Evolutionary conservation across 2,113 vertebrate genomes (phyloP), one percentile per base, ranked within the genome.

Genomic region (Lophochroa leadbeateri): DNA sequence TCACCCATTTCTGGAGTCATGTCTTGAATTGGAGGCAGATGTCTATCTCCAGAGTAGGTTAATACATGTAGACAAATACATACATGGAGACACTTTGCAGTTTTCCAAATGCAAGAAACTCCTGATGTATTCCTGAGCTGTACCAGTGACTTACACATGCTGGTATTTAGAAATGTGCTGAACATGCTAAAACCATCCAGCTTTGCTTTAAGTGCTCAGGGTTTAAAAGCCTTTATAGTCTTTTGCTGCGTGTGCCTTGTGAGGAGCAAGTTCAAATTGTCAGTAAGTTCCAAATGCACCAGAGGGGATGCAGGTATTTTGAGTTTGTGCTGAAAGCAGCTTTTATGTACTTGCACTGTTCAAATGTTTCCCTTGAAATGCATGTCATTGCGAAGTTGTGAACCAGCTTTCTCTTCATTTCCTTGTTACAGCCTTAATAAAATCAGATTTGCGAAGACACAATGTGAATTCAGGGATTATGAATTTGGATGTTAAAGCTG

Each of bases 361-460:
- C 27, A 81, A 70, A 49, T 10, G 7, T 64, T 79, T 86, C 17
- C 57, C 47, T 84, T 69, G 52, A 50, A 65, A 21, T 55, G 15
- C 4, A 6, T 25, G 35, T 24, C 44, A 69, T 17, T 92, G 53
- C 77, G 33, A 82, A 94, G 28, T 47, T 75, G 37, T 67, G 28
- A 94, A 80, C n/a, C 23, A 69, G 5, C 24, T 87, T 86, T 84
- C 27, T 52, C 28, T 77, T 52, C 23, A 2, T 44, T 39, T 71
- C 49, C 86, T 28, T 95, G 12, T 97, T 97, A 55, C 96, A 99
- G 99, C 98, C 47, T 98, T 99, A 95, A 99, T 99, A 96, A 99
- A 99, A 96, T 99, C 99, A 19, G 99, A 99, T 61, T 97, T 99
- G 95, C 98, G 98, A 97, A 98, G 99, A 96, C 98, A 99, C 95